phyloP scores from a whole-genome alignment of 2,113 vertebrate genomes.

The Oxygymnocypris stewartii region DNA sequence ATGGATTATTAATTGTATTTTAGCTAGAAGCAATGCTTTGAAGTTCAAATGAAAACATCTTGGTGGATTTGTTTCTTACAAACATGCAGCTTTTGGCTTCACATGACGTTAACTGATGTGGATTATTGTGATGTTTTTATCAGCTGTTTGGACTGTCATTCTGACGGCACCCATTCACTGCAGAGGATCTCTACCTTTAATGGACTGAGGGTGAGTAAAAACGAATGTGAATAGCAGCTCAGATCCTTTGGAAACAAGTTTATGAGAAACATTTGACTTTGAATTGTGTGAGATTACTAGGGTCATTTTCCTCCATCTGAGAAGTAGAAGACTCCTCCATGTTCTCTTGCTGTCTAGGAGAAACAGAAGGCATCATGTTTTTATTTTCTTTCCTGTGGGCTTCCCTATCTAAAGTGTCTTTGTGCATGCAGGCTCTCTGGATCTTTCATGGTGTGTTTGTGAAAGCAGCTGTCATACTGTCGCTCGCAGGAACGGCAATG shows the following conservation, averaged over 20 bases:
- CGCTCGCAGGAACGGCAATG: slow-evolving; percentile 13
- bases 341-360: not conserved
- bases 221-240: not conserved
- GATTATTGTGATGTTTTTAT: not conserved
- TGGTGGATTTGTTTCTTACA: not conserved
- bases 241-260: not conserved
- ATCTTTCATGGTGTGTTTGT: not conserved
- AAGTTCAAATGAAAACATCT: not conserved
- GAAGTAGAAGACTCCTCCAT: not conserved
- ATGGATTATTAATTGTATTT: not conserved
- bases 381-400: too few species aligned
- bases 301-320: not conserved
- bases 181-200: too few species aligned
- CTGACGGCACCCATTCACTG: not conserved
- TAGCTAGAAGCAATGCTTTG: not conserved
- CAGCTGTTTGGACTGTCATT: not conserved
- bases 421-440: slow-evolving; percentile 1
- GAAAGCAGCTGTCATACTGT: slow-evolving; percentile 34
- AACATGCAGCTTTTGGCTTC: not conserved
- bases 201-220: not conserved
- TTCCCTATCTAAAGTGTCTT: not conserved
- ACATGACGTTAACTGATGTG: not conserved
- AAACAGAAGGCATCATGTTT: not conserved
- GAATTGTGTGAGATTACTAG: not conserved
- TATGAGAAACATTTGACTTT: too few species aligned